Evolutionary conservation across 2,113 vertebrate genomes (phyloP).

Genomic region (Apteryx mantelli): DNA sequence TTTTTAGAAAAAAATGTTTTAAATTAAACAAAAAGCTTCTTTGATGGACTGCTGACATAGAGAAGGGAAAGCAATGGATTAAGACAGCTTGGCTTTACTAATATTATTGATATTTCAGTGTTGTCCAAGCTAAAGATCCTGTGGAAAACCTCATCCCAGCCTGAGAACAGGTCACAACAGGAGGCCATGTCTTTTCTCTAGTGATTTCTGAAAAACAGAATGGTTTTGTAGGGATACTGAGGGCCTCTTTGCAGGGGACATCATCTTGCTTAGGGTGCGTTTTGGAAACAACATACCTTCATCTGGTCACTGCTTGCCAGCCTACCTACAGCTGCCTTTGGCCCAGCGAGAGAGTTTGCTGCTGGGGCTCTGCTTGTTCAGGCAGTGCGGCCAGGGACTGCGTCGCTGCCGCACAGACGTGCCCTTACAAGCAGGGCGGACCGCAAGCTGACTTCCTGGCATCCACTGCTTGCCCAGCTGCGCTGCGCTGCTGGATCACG

Average conservation of each 20-base stretch:
- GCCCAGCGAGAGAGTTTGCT: neutral
- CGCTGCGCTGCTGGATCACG: neutral
- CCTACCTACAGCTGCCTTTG: too few species aligned
- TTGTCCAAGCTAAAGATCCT: neutral
- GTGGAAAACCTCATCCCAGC: neutral
- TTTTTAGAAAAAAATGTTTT: neutral
- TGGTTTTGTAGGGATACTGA: neutral
- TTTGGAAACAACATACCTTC: neutral
- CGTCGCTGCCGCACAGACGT: rapidly evolving
- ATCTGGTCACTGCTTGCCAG: neutral
- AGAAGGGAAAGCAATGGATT: neutral
- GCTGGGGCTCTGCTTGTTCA: neutral
- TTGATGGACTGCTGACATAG: neutral
- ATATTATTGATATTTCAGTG: neutral
- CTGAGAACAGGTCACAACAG: neutral
- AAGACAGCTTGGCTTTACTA: neutral
- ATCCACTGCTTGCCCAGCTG: rapidly evolving
- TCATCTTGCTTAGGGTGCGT: neutral
- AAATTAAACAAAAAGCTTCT: neutral
- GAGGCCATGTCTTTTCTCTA: rapidly evolving
- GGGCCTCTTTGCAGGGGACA: neutral
- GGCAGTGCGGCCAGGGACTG: rapidly evolving
- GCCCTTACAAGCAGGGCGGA: neutral
- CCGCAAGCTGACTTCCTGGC: rapidly evolving
- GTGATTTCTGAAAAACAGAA: neutral